Percentiles rank a stretch among this genome's conserved stretches.
These are phyloP conservation scores for Rhamnusium bicolor DNA, from an alignment of 2,888 invertebrate species.

Conservation along the genomic window DNA sequence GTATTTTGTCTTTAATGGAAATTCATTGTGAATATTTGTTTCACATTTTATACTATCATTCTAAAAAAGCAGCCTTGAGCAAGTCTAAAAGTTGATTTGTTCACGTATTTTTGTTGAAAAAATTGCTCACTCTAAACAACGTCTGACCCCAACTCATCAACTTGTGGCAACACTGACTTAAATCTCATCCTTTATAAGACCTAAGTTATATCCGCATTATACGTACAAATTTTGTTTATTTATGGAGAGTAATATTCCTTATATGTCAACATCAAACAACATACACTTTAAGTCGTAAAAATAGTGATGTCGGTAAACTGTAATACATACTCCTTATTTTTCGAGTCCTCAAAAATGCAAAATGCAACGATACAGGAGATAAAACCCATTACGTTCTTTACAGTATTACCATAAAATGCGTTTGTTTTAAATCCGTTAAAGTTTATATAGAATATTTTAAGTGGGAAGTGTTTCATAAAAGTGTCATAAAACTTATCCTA, in stretches of 20 bases:
- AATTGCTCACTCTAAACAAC: no score
- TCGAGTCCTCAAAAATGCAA: not conserved
- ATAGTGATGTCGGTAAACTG: not conserved
- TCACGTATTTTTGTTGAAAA: no score
- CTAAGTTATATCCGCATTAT: not conserved
- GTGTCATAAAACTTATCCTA: not conserved
- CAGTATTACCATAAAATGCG: not conserved
- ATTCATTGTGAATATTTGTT: no score
- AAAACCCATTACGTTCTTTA: not conserved
- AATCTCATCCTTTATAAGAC: not conserved
- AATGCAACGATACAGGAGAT: not conserved
- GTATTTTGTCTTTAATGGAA: no score
- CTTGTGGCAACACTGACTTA: not conserved
- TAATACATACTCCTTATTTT: not conserved
- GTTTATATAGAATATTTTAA: not conserved
- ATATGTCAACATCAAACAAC: constrained; percentile 4
- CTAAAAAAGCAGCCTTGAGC: no score
- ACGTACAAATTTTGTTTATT: not conserved
- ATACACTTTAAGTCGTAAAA: not conserved
- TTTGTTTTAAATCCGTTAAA: not conserved
- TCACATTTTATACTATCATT: no score
- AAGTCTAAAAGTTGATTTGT: no score
- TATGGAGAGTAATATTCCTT: not conserved
- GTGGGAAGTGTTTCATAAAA: not conserved
- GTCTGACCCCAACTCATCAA: no score